phyloP scores from a whole-genome alignment of 2,888 invertebrate species.

The Coremacera marginata region DNA sequence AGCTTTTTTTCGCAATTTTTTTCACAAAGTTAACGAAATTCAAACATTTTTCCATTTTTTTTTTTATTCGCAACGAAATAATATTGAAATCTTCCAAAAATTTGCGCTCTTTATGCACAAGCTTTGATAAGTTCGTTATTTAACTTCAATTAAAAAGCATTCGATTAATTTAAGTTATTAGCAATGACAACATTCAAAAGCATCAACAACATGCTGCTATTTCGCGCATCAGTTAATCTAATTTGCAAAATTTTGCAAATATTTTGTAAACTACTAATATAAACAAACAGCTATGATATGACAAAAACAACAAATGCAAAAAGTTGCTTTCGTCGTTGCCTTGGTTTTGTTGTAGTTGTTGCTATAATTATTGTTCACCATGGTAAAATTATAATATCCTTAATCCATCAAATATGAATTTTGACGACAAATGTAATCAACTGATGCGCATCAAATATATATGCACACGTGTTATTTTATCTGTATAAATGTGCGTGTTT shows the following conservation, averaged over 20 bases:
- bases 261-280: conserved; percentile 10
- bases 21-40: no score
- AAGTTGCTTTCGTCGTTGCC: background rate
- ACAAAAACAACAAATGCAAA: conserved; percentile 4
- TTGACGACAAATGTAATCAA: conserved; percentile 29
- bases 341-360: background rate
- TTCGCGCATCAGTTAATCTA: conserved; percentile 29
- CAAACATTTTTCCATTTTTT: no score
- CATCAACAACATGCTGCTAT: conserved; percentile 9
- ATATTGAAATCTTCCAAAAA: no score
- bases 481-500: background rate
- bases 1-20: no score
- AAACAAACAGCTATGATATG: background rate
- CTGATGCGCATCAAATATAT: conserved; percentile 12
- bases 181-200: background rate
- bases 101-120: no score
- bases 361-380: conserved; percentile 11
- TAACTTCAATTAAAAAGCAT: conserved; percentile 25
- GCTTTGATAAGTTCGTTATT: no score
- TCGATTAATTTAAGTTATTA: conserved; percentile 29
- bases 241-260: conserved; percentile 18
- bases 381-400: conserved; percentile 19
- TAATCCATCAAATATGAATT: conserved; percentile 31
- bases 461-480: background rate
- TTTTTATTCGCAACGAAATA: no score